A percentile compares a stretch with the other conserved stretches of the same genome.
Conservation (phyloP, 2,113 vertebrate species). For the Hymenochirus boettgeri region DNA sequence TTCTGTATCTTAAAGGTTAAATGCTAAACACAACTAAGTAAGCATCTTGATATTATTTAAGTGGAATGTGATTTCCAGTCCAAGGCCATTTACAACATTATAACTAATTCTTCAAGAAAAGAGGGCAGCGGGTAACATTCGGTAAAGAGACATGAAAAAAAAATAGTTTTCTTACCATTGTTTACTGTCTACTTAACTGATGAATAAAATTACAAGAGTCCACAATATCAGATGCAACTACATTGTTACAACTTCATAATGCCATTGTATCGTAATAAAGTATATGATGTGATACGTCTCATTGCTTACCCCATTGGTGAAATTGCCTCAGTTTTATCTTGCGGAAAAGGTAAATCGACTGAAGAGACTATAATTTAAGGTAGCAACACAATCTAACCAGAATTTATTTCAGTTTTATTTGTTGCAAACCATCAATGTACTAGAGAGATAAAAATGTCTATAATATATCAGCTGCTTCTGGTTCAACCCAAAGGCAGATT, state of each 20-base stretch:
- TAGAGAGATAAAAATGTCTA: constrained; percentile 23
- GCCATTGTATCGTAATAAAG: constrained; percentile 37
- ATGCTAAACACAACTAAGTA: background rate
- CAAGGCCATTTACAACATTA: background rate
- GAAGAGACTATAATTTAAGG: constrained; percentile 32
- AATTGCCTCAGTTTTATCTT: constrained; percentile 37
- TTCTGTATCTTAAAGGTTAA: background rate
- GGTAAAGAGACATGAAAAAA: background rate
- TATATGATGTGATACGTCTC: constrained; percentile 33
- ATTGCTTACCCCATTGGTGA: constrained; percentile 28
- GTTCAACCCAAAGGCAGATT: constrained; percentile 28
- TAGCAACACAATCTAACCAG: constrained; percentile 23
- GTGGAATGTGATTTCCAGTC: background rate
- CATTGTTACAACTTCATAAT: constrained; percentile 31
- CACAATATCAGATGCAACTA: constrained; percentile 26
- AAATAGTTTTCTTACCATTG: background rate
- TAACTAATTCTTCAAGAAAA: background rate
- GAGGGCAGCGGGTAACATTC: background rate
- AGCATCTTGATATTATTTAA: background rate
- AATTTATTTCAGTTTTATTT: constrained; percentile 33
- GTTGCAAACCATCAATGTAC: constrained; percentile 25
- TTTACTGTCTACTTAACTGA: constrained; percentile 19
- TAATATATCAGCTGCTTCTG: constrained; percentile 14
- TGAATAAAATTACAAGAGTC: constrained; percentile 26
- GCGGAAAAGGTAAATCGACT: constrained; percentile 35